These are phyloP conservation scores for Baronia brevicornis DNA, from an alignment of 2,888 invertebrate genomes.

Conservation along the genomic window DNA sequence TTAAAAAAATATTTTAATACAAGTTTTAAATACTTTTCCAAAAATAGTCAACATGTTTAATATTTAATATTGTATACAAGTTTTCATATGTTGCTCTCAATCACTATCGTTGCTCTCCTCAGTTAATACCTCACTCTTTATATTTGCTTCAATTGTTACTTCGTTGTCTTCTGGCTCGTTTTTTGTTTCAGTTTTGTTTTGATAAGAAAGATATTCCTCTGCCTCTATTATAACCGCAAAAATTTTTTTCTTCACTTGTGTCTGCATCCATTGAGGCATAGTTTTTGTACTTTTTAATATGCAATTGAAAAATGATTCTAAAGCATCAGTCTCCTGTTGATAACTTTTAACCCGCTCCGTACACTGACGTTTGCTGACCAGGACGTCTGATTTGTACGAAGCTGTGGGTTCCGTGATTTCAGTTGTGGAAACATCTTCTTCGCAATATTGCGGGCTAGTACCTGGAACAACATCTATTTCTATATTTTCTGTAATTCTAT, in stretches of 20 bases:
- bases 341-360: slow-evolving; percentile 19
- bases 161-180: slow-evolving; percentile 20
- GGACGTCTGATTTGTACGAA: too few species aligned
- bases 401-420: slow-evolving; percentile 29
- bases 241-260: slow-evolving; percentile 65
- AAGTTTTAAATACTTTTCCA: too few species aligned
- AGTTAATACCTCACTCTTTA: slow-evolving; percentile 49
- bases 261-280: slow-evolving; percentile 66
- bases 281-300: slow-evolving; percentile 54
- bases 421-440: slow-evolving; percentile 46
- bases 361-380: slow-evolving; percentile 39
- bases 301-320: slow-evolving; percentile 60
- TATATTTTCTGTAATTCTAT: slow-evolving; percentile 61
- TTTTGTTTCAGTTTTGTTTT: slow-evolving; percentile 10
- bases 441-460: slow-evolving; percentile 28
- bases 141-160: slow-evolving; percentile 35
- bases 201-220: slow-evolving; percentile 47
- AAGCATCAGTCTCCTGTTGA: slow-evolving; percentile 38
- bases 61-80: slow-evolving; percentile 2
- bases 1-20: too few species aligned
- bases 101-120: slow-evolving; percentile 33
- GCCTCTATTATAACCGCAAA: slow-evolving; percentile 62
- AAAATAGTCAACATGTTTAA: too few species aligned
- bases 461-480: slow-evolving; percentile 42
- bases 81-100: slow-evolving; percentile 10